Evolutionary conservation across 2,113 vertebrate species (phyloP).

Genomic region (Lota lota): DNA sequence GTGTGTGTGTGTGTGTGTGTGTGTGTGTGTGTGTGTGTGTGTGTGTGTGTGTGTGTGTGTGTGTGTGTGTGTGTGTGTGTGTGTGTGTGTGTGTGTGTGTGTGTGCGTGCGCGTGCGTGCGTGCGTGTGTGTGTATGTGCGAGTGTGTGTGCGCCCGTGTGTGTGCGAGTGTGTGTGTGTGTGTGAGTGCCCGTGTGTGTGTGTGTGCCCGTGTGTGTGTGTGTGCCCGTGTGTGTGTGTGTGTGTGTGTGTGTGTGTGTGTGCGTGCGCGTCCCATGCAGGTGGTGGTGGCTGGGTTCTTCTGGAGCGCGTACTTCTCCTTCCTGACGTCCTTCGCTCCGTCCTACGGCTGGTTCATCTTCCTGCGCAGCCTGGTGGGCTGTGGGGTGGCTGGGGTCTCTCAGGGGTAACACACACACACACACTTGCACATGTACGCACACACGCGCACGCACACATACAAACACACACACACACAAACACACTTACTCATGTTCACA

Average conservation of each 20-base stretch:
- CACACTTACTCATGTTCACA: neutral
- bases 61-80: too few species aligned
- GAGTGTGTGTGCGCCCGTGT: too few species aligned
- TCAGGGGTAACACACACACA: conserved; percentile 80
- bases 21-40: too few species aligned
- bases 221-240: neutral
- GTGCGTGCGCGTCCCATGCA: conserved; percentile 15
- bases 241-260: conserved; percentile 3
- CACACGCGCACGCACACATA: neutral
- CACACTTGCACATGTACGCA: neutral
- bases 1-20: too few species aligned
- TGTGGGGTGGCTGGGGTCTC: conserved; percentile 86
- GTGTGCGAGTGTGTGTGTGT: neutral
- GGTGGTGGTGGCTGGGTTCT: conserved; percentile 86
- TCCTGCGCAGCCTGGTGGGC: conserved; percentile 90
- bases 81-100: too few species aligned
- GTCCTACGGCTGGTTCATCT: conserved; percentile 90
- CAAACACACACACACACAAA: neutral
- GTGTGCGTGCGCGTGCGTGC: too few species aligned
- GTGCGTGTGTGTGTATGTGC: too few species aligned
- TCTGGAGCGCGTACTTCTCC: conserved; percentile 92
- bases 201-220: conserved; percentile 1
- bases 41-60: too few species aligned
- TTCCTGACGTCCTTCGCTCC: conserved; percentile 90
- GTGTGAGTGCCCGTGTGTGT: too few species aligned